Conservation (phyloP, 2,113 vertebrate genomes). For the Setophaga petechia region DNA sequence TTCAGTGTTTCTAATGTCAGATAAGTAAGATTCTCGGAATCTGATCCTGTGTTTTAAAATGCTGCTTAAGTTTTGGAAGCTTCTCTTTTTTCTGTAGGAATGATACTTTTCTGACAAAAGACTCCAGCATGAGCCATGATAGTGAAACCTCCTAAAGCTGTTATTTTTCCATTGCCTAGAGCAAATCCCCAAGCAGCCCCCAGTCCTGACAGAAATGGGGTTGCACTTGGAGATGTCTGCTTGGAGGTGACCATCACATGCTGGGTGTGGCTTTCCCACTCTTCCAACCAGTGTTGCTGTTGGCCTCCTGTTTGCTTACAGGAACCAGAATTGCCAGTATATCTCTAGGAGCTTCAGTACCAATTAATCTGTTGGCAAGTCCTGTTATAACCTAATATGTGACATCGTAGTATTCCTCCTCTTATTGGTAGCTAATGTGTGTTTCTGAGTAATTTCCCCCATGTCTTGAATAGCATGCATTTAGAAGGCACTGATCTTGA, state of each 20-base stretch:
- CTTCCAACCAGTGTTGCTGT: background rate
- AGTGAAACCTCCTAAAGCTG: background rate
- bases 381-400: background rate
- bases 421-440: background rate
- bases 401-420: background rate
- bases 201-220: background rate
- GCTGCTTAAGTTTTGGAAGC: background rate
- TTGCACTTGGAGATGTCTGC: background rate
- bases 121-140: background rate
- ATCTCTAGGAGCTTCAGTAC: background rate
- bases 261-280: background rate
- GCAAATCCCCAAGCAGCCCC: background rate
- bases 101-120: background rate
- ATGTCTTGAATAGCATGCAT: background rate
- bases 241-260: accelerated
- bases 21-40: background rate
- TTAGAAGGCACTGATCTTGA: background rate
- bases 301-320: background rate
- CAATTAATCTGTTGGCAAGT: background rate
- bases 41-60: background rate
- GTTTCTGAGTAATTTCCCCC: background rate
- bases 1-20: background rate
- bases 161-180: background rate
- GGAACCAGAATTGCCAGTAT: accelerated
- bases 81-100: background rate